These are phyloP conservation scores for Zaprionus camerounensis DNA, from an alignment of 1,140 invertebrate genomes.

Conservation along the genomic window DNA sequence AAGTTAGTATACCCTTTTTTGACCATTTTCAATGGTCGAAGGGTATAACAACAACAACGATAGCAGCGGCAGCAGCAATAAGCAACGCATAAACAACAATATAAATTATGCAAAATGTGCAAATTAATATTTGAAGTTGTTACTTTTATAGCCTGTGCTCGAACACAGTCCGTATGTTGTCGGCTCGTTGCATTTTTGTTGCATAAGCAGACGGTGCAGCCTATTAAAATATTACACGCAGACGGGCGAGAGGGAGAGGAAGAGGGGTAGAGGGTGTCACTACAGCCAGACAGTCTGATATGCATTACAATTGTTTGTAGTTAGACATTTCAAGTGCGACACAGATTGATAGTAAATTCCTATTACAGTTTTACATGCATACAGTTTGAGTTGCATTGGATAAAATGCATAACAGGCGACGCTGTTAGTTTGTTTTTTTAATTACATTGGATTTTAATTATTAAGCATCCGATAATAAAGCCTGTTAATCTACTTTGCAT, in stretches of 20 bases:
- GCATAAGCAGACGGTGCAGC: slow-evolving; percentile 49
- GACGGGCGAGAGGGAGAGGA: slow-evolving; percentile 24
- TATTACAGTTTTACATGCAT: slow-evolving; percentile 2
- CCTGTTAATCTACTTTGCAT: neutral
- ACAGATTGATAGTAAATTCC: slow-evolving; percentile 24
- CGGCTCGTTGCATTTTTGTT: slow-evolving; percentile 45
- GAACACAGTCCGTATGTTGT: slow-evolving; percentile 11
- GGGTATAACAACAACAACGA: slow-evolving; percentile 8
- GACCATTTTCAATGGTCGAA: no score
- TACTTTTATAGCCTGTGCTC: slow-evolving; percentile 52
- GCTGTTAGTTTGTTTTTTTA: neutral
- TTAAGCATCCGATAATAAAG: neutral
- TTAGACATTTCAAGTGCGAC: slow-evolving; percentile 28
- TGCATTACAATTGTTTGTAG: slow-evolving; percentile 64
- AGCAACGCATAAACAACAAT: slow-evolving; percentile 48
- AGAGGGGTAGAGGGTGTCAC: neutral
- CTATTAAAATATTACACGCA: slow-evolving; percentile 33
- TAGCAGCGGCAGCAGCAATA: slow-evolving; percentile 14
- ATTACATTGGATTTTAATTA: neutral
- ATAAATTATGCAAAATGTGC: slow-evolving; percentile 77
- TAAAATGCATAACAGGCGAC: neutral
- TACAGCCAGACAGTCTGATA: slow-evolving; percentile 52
- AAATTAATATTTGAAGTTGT: slow-evolving; percentile 65
- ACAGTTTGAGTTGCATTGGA: neutral
- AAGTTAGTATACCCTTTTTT: no score